These are phyloP conservation scores for Chironomus riparius DNA, from an alignment of 2,888 invertebrate species.

Conservation along the genomic window DNA sequence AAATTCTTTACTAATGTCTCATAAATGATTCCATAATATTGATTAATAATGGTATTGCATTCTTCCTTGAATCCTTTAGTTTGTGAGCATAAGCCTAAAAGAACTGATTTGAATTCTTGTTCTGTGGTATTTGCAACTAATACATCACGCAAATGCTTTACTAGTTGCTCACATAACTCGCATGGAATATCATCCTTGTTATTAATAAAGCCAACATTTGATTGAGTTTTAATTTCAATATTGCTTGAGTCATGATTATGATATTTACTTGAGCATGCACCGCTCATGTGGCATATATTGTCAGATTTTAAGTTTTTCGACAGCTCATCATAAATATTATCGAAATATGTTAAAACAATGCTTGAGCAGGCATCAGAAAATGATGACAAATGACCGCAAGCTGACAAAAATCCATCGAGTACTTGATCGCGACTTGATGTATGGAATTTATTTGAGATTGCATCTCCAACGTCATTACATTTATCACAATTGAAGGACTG, in stretches of 20 bases:
- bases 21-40: slow-evolving; percentile 70
- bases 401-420: slow-evolving; percentile 40
- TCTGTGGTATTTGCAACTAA: slow-evolving; percentile 79
- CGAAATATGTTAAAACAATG: slow-evolving; percentile 62
- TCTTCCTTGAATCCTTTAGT: slow-evolving; percentile 62
- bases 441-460: slow-evolving; percentile 37
- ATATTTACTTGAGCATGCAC: slow-evolving; percentile 59
- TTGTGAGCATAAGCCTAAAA: slow-evolving; percentile 73
- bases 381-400: slow-evolving; percentile 61
- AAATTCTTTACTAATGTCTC: slow-evolving; percentile 57
- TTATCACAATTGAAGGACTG: slow-evolving; percentile 35
- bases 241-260: slow-evolving; percentile 50
- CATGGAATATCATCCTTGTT: slow-evolving; percentile 64
- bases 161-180: slow-evolving; percentile 75
- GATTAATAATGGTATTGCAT: slow-evolving; percentile 65
- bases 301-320: slow-evolving; percentile 52
- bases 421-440: slow-evolving; percentile 37
- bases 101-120: slow-evolving; percentile 65
- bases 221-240: slow-evolving; percentile 49
- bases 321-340: slow-evolving; percentile 56
- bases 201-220: slow-evolving; percentile 48
- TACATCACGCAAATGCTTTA: slow-evolving; percentile 67
- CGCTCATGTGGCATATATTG: slow-evolving; percentile 65
- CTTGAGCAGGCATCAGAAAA: slow-evolving; percentile 73
- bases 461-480: slow-evolving; percentile 36